Base-by-base conservation (phyloP, 2,113 vertebrate species). In the Tricholaema leucomelas region DNA sequence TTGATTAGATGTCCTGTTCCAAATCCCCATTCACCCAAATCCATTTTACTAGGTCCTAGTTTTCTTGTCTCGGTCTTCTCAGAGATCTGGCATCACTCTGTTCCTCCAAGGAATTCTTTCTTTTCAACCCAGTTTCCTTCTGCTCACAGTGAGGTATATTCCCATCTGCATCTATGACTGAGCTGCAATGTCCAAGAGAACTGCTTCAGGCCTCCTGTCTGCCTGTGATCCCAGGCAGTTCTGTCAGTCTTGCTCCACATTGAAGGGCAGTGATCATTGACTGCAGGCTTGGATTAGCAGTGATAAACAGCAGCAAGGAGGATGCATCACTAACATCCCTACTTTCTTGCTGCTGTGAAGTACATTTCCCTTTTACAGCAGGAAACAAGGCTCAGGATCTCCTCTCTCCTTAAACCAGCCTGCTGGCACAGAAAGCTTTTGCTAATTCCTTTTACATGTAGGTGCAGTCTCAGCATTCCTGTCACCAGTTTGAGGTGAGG, bases 181-280 rank as follows among this genome's bases (percentile, higher is more conserved):
- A 66, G 16, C 20, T 25, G 8, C 17, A 50, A 58, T 38, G 4
- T 36, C 33, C 15, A 36, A 15, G 63, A 52, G n/a, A 59, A 48
- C 27, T 2, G 2, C 61, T 73, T 7, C 28, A 70, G 36, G 30
- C 25, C 30, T 46, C 17, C 7, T 1, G 1, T 30, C 42, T 23
- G 25, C 33, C 36, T 65, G 33, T 75, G 58, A 46, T 84, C 24
- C 38, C 10, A 30, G 74, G 38, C 23, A 27, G 31, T n/a, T 40
- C 63, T 80, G 16, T 30, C 64, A 64, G 61, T 33, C 20, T 4
- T 10, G 13, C 10, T 64, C 66, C 12, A 2, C 4, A 4, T 40
- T 1, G 7, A 42, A 28, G 15, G 2, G 16, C 16, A 40, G 31
- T 19, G 46, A 18, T 30, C 2, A 5, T 13, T 0, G 0, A 8